These are phyloP conservation scores for Diceros bicornis DNA, from an alignment of 2,797 vertebrate genomes.

Conservation along the genomic window DNA sequence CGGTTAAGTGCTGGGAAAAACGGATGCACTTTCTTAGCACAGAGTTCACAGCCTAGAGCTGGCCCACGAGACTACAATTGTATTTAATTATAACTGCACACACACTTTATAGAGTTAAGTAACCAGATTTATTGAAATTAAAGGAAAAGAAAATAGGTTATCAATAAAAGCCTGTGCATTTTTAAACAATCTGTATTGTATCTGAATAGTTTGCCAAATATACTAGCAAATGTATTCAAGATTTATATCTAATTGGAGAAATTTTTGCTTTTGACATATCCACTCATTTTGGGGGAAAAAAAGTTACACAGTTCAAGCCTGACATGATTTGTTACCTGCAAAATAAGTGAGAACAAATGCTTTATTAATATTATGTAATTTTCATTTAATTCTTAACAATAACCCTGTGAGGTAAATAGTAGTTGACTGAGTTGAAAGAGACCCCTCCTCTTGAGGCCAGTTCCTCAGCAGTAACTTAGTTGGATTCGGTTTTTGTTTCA, in stretches of 20 bases:
- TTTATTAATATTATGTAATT: constrained; percentile 13
- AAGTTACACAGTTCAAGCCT: background rate
- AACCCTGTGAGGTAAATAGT: background rate
- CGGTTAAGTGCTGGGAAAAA: background rate
- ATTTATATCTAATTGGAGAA: background rate
- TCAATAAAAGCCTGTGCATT: background rate
- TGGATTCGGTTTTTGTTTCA: constrained; percentile 61
- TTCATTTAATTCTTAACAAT: background rate
- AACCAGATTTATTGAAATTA: constrained; percentile 49
- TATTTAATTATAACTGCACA: background rate
- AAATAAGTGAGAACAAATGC: constrained; percentile 27
- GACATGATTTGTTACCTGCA: background rate
- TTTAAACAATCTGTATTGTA: background rate
- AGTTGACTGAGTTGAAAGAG: constrained; percentile 42
- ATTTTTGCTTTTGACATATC: constrained; percentile 50
- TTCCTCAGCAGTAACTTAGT: constrained; percentile 40
- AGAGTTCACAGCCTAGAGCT: background rate
- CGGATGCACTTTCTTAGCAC: background rate
- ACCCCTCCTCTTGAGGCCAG: background rate
- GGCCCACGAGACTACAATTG: background rate
- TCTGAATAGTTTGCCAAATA: constrained; percentile 61
- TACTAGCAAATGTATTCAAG: constrained; percentile 48
- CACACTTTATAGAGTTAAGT: background rate
- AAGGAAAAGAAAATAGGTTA: constrained; percentile 20
- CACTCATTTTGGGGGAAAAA: background rate